Conservation (phyloP, 1,140 invertebrate genomes). For the Lepidostoma basale region DNA sequence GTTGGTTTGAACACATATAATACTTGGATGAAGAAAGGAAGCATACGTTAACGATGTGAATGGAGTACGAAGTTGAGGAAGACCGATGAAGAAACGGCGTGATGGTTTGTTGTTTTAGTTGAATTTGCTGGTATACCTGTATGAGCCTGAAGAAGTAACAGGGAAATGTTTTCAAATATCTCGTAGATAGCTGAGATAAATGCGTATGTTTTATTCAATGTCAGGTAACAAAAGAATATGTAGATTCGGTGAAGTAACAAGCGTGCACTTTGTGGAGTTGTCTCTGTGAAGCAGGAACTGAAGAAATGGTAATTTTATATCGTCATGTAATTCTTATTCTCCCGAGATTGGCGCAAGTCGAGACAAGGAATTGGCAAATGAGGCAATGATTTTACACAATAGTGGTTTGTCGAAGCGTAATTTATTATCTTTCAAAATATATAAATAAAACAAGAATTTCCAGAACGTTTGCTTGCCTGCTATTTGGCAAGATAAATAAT, state of each 20-base stretch:
- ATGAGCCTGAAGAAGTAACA: background rate
- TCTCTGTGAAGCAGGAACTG: background rate
- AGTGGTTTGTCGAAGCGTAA: background rate
- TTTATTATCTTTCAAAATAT: background rate
- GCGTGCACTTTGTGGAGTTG: background rate
- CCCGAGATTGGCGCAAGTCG: background rate
- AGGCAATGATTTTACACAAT: background rate
- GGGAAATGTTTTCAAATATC: background rate
- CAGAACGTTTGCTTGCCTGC: no score
- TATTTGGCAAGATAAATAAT: no score
- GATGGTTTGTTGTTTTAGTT: background rate
- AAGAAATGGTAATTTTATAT: background rate
- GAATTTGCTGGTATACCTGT: background rate
- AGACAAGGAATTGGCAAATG: background rate
- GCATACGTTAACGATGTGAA: no score
- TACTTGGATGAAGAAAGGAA: no score
- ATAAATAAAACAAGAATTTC: background rate
- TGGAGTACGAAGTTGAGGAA: no score
- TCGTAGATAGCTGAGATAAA: background rate
- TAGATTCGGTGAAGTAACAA: background rate
- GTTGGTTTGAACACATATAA: no score
- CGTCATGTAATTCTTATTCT: background rate
- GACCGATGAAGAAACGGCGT: no score
- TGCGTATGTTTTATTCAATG: background rate
- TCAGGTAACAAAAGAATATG: no score